Conservation (phyloP, 2,888 invertebrate species). For the Cephus rjabovi region DNA sequence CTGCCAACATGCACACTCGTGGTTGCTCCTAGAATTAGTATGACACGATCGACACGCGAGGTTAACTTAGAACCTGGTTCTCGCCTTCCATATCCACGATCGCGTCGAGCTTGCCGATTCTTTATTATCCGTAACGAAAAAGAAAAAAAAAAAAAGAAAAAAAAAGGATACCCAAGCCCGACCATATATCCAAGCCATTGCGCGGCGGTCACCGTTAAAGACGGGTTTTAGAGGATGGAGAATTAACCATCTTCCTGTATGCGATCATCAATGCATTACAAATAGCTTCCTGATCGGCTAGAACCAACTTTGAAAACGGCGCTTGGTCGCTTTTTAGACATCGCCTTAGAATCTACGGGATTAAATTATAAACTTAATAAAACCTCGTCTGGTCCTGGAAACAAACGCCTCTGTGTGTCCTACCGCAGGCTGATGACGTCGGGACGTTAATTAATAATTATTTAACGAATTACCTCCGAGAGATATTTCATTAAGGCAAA, state of each 20-base stretch:
- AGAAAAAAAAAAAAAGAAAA: no score
- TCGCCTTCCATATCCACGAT: slow-evolving; percentile 1
- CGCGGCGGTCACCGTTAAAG: not conserved
- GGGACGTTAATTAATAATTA: not conserved
- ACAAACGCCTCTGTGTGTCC: not conserved
- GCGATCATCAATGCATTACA: not conserved
- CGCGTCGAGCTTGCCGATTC: not conserved
- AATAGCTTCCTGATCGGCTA: slow-evolving; percentile 1
- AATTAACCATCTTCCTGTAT: not conserved
- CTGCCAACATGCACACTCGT: slow-evolving; percentile 39
- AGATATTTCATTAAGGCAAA: not conserved
- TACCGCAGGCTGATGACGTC: not conserved
- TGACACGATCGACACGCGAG: slow-evolving; percentile 27
- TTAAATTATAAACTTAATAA: slow-evolving; percentile 10
- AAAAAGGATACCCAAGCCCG: not conserved
- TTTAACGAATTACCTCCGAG: not conserved
- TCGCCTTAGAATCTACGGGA: not conserved
- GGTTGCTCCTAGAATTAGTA: slow-evolving; percentile 55
- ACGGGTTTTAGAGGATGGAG: not conserved
- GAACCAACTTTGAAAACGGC: not conserved
- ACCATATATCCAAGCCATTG: not conserved
- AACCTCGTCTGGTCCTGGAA: not conserved
- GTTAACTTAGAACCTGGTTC: slow-evolving; percentile 7
- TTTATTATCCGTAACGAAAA: not conserved
- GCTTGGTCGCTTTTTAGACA: not conserved